These are phyloP conservation scores for Andrena cerasifolii DNA, from an alignment of 1,140 invertebrate species.

Conservation along the genomic window DNA sequence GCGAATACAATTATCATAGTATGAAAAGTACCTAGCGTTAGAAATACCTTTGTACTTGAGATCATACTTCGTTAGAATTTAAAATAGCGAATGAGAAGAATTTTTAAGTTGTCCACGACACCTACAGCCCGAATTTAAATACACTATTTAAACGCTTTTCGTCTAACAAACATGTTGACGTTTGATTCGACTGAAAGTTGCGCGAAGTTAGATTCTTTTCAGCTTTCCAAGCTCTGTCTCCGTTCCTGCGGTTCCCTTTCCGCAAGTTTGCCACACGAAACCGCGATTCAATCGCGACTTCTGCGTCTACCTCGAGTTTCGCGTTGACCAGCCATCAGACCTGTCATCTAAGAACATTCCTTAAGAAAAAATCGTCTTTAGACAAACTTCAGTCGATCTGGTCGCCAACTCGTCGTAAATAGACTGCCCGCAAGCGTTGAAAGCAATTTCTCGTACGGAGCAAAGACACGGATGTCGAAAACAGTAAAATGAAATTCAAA, in stretches of 20 bases:
- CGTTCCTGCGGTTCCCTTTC: neutral
- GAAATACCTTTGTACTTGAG: too few relatives aligned
- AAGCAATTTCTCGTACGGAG: conserved; percentile 12
- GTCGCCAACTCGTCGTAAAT: neutral
- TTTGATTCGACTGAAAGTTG: neutral
- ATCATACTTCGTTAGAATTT: too few relatives aligned
- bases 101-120: too few relatives aligned
- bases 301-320: conserved; percentile 1
- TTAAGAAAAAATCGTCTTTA: neutral
- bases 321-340: neutral
- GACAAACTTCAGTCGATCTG: neutral
- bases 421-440: too few relatives aligned
- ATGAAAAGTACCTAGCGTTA: too few relatives aligned
- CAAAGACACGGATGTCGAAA: too few relatives aligned
- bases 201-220: neutral
- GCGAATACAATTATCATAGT: too few relatives aligned
- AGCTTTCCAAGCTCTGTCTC: neutral
- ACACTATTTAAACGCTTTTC: neutral
- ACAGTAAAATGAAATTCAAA: too few relatives aligned
- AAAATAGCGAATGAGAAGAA: too few relatives aligned
- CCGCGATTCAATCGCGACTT: conserved; percentile 1
- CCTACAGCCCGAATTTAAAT: too few relatives aligned
- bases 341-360: neutral
- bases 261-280: neutral
- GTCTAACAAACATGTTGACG: neutral